Percentiles rank a stretch among this genome's conserved stretches.
Conservation (phyloP, 2,888 invertebrate genomes). For the Geotrupes spiniger region DNA sequence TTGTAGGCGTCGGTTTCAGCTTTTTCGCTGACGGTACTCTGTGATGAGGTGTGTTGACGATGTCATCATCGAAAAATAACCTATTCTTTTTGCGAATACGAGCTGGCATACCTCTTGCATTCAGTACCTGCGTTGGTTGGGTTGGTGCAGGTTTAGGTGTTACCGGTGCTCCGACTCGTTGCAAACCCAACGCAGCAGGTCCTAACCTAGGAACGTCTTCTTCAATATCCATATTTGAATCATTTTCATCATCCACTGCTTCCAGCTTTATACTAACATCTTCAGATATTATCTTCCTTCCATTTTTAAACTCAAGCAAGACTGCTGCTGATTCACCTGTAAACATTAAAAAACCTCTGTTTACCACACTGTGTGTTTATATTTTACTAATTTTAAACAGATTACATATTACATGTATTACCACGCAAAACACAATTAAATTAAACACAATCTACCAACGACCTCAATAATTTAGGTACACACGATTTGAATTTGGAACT, state of each 20-base stretch:
- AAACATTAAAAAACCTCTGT: slow-evolving; percentile 27
- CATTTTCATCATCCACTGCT: slow-evolving; percentile 61
- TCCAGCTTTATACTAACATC: slow-evolving; percentile 54
- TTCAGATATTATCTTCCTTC: slow-evolving; percentile 46
- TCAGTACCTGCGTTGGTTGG: slow-evolving; percentile 76
- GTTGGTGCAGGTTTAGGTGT: slow-evolving; percentile 65
- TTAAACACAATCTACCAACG: neutral
- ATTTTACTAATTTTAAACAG: neutral
- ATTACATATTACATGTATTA: neutral
- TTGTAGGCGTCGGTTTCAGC: slow-evolving; percentile 57
- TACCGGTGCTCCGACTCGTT: slow-evolving; percentile 77
- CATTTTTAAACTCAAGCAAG: slow-evolving; percentile 57
- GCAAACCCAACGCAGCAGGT: slow-evolving; percentile 76
- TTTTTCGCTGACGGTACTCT: slow-evolving; percentile 70
- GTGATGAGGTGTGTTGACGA: slow-evolving; percentile 77
- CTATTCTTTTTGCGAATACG: slow-evolving; percentile 83
- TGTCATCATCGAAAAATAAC: slow-evolving; percentile 85
- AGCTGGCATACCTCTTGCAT: slow-evolving; percentile 86
- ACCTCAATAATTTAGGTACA: slow-evolving; percentile 19
- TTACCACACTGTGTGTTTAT: neutral
- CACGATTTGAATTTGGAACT: slow-evolving; percentile 47
- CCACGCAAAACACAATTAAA: neutral
- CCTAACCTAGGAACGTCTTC: slow-evolving; percentile 71
- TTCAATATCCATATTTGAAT: slow-evolving; percentile 53
- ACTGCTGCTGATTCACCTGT: slow-evolving; percentile 57